A percentile compares a stretch with the other conserved stretches of the same genome.
These are phyloP conservation scores for Atta texana DNA, from an alignment of 1,140 invertebrate species.

Conservation along the genomic window DNA sequence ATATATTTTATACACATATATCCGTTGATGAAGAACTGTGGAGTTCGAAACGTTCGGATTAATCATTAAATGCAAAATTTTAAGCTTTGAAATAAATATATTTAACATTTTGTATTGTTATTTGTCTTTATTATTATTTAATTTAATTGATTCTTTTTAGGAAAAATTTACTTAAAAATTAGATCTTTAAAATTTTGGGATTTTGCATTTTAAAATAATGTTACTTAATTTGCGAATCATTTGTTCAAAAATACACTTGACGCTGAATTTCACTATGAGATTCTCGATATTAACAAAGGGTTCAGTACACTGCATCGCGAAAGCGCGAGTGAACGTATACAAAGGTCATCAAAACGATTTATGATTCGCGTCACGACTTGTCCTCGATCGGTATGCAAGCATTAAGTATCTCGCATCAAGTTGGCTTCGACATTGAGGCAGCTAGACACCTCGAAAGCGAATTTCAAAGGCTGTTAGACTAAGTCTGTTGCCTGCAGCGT, in stretches of 20 bases:
- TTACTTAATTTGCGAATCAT: background rate
- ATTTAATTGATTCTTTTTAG: background rate
- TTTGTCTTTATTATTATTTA: background rate
- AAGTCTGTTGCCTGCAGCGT: slow-evolving; percentile 19
- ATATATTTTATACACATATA: too few relatives aligned
- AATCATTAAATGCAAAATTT: too few relatives aligned
- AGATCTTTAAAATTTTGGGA: background rate
- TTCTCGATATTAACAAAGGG: background rate
- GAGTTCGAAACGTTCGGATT: too few relatives aligned
- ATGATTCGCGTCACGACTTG: slow-evolving; percentile 77
- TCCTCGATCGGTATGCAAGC: slow-evolving; percentile 78
- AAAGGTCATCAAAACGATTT: slow-evolving; percentile 66
- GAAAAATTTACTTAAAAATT: background rate
- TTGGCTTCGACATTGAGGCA: slow-evolving; percentile 74
- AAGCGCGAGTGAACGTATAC: slow-evolving; percentile 64
- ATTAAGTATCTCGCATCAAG: slow-evolving; percentile 62
- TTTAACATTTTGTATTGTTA: too few relatives aligned
- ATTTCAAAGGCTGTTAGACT: slow-evolving; percentile 73
- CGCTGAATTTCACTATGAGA: background rate
- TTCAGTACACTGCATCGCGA: slow-evolving; percentile 6
- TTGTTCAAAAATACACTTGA: background rate
- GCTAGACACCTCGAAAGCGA: slow-evolving; percentile 75
- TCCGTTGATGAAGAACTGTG: too few relatives aligned
- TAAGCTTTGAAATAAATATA: too few relatives aligned
- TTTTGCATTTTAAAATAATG: background rate